Base-by-base conservation (phyloP, 1,140 invertebrate species). In the Alviniconcha marisindica region DNA sequence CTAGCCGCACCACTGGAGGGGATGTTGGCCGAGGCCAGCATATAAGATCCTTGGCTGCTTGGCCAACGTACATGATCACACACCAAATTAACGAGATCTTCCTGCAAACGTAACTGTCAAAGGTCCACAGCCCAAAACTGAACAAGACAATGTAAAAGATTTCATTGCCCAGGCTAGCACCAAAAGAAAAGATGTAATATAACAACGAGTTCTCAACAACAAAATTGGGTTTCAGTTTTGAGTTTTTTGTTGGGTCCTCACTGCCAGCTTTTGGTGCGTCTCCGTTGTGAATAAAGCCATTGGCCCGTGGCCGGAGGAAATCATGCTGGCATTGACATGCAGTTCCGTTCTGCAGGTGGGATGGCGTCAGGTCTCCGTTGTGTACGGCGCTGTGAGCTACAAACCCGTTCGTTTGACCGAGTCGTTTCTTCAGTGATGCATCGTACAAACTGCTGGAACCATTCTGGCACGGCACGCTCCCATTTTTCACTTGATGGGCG, bases 71-170 rank as follows among this genome's bases (percentile, higher is more conserved):
- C 97, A 98, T 98, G 51, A 96, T 94, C 63, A 96, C 94, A 38
- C 96, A 95, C 97, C 97, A 98, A 3, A 97, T 95, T 38, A 97
- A 92, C 31, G 97, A 95, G 31, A 97, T 95, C 91, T 96, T 85
- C 31, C 91, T 84, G 38, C 86, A 84, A 7, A 93, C 84, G 40
- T 88, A 84, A 44, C 86, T 87, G 82, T 93, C 91, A 76, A 98
- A 94, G 92, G 98, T 98, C 97, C 97, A 98, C 89, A 97, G 96
- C 95, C 96, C 97, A 92, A 97, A 97, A 21, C 97, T 96, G 90
- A 98, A 97, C 90, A 97, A 97, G 15, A 95, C 94, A 0, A 96
- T 95, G 92, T 98, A 98, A 93, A 98, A 98, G 82, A 96, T 94
- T 93, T 98, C 97, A 94, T 98, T 97, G 0, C 97, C 97, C 33